Evolutionary conservation across 2,888 invertebrate species (phyloP), one percentile per base, ranked within the genome.

Genomic region (Sarcophaga variegata): DNA sequence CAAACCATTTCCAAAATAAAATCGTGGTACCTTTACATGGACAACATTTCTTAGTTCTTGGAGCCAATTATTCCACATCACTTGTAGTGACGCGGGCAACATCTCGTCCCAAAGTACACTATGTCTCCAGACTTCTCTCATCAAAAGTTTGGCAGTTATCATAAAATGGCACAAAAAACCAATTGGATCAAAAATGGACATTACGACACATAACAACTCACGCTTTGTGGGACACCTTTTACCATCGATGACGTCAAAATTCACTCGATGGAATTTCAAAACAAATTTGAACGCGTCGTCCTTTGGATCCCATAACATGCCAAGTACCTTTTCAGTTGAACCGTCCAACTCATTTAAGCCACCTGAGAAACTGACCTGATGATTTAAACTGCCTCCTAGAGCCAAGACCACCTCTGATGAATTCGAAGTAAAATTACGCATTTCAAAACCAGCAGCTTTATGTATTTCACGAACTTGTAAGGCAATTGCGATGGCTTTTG

Each of bases 381-480:
- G 37, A 66, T 27, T 54, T 17, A 27, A 14, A 54, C 17, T 67
- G 17, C 78, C 78, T 66, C 49, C 66, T 47, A 72, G 45, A 17
- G 78, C 72, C 6, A 37, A 45, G 12, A 63, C 54, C 4, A 82
- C 77, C 14, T 71, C 59, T n/a, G 63, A 59, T 8, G 66, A 82
- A 22, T 71, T 70, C 10, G 54, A 25, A 3, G 25, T 25, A 25
- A 25, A 25, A 3, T 25, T 25, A 2, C 25, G 64, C 27, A 71
- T 45, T 63, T 82, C 77, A 25, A 76, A 82, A 1, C 71, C 76
- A 45, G 77, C 82, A 11, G 60, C 62, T n/a, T 63, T 37, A 63
- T 82, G 82, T 14, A 82, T 82, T 27, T 37, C 27, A 6, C 25
- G 59, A 25, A 69, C 67, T 72, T 64, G 63, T 8, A 14, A 3